Conservation (phyloP, 2,797 vertebrate genomes). For the Crypturellus tataupa region DNA sequence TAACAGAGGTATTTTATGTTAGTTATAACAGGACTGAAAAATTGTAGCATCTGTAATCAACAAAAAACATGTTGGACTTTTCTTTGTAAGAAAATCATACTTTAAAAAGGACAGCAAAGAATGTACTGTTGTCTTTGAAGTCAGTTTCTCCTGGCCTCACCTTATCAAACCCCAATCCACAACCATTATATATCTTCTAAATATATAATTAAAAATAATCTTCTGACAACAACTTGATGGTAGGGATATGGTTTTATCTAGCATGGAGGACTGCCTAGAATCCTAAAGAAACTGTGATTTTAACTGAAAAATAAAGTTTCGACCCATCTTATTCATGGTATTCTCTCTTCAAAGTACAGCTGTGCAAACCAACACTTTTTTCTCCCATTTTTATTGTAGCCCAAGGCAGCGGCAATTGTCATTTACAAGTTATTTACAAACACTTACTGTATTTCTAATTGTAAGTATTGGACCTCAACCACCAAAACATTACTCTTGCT, state of each 20-base stretch:
- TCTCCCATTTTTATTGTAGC: not conserved
- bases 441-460: not conserved
- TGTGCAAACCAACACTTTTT: not conserved
- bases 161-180: not conserved
- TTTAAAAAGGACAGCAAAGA: not conserved
- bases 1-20: not conserved
- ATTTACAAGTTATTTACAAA: not conserved
- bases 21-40: fast-evolving
- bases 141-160: not conserved
- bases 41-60: not conserved
- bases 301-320: not conserved
- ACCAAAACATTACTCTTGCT: fast-evolving
- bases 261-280: not conserved
- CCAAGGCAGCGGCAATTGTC: not conserved
- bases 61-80: not conserved
- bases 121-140: not conserved
- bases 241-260: not conserved
- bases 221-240: not conserved
- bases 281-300: not conserved
- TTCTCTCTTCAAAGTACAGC: fast-evolving
- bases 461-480: not conserved
- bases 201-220: not conserved
- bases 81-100: not conserved
- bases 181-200: not conserved
- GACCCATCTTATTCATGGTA: fast-evolving